Evolutionary conservation across 2,113 vertebrate species (phyloP).

Genomic region (Panthera tigris): DNA sequence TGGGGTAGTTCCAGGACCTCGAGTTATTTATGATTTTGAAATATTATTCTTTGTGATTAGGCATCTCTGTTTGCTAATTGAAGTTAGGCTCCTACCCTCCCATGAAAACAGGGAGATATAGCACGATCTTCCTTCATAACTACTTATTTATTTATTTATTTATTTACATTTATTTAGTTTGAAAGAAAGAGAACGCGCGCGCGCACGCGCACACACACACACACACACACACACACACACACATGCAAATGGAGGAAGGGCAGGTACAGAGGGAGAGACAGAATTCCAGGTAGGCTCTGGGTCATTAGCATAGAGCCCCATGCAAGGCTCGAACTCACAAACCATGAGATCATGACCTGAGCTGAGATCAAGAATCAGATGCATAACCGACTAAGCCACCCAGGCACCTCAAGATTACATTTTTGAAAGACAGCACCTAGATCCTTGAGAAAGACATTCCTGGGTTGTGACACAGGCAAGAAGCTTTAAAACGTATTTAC

Average conservation of each 20-base stretch:
- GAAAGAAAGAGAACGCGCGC: no score
- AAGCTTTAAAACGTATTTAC: neutral
- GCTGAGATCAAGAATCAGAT: no score
- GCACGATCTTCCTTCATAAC: neutral
- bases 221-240: no score
- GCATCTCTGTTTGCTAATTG: neutral
- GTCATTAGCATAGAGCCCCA: no score
- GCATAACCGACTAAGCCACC: no score
- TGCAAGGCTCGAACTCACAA: no score
- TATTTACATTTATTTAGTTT: no score
- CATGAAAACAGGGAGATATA: neutral
- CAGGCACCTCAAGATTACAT: neutral
- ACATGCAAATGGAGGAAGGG: no score
- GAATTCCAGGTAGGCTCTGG: no score
- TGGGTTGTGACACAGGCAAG: neutral
- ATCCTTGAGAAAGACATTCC: neutral
- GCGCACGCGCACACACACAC: no score
- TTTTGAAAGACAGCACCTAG: neutral
- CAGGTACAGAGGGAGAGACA: no score
- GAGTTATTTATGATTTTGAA: neutral
- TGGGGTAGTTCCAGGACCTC: neutral
- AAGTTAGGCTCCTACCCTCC: neutral
- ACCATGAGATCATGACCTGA: no score
- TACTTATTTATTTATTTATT: neutral
- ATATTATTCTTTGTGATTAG: neutral